phyloP scores from a whole-genome alignment of 2,797 vertebrate genomes.

The Centropyge bicolor region DNA sequence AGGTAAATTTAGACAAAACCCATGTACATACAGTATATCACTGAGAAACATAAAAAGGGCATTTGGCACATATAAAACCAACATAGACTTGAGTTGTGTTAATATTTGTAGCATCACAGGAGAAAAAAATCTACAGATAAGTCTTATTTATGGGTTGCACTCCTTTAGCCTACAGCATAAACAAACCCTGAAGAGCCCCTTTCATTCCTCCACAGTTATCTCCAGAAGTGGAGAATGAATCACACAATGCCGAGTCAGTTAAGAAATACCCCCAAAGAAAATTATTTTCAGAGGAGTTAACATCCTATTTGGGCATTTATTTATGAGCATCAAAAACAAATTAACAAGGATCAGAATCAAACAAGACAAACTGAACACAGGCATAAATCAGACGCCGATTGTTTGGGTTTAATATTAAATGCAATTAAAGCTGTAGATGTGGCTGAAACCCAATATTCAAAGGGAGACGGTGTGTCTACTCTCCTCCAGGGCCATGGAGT shows the following conservation, averaged over 20 bases:
- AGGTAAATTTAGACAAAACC: constrained; percentile 41
- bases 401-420: constrained; percentile 35
- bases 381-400: constrained; percentile 2
- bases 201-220: constrained; percentile 68
- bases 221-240: constrained; percentile 65
- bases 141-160: constrained; percentile 61
- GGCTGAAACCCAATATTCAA: constrained; percentile 43
- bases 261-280: constrained; percentile 56
- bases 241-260: constrained; percentile 36
- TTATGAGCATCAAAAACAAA: constrained; percentile 29
- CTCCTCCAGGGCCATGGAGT: constrained; percentile 41
- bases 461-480: constrained; percentile 33
- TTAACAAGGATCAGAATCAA: constrained; percentile 32
- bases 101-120: constrained; percentile 44
- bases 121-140: constrained; percentile 41
- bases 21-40: neutral
- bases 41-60: constrained; percentile 28
- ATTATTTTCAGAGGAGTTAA: constrained; percentile 53
- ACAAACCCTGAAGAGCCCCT: constrained; percentile 74
- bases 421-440: constrained; percentile 20
- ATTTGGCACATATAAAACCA: constrained; percentile 37
- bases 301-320: constrained; percentile 30
- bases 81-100: constrained; percentile 16
- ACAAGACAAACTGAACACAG: constrained; percentile 9
- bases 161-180: constrained; percentile 75